Evolutionary conservation across 2,888 invertebrate genomes (phyloP).

Genomic region (Rapana venosa): DNA sequence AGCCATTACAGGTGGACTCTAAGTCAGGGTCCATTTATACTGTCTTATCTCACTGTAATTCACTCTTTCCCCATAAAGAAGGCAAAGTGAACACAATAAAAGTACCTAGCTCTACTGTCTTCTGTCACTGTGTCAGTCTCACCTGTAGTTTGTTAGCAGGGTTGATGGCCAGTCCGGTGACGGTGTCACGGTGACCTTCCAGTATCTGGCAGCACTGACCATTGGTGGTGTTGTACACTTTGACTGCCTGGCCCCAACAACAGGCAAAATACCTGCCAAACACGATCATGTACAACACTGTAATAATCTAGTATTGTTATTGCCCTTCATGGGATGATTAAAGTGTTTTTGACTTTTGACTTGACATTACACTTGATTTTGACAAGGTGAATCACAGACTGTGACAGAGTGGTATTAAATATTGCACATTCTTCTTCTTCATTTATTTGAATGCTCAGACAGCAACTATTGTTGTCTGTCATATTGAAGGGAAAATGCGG

Average conservation of each 20-base stretch:
- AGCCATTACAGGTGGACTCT: too few relatives aligned
- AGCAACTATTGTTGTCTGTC: not conserved
- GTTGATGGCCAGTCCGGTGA: conserved; percentile 69
- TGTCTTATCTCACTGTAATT: too few relatives aligned
- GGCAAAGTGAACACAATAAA: too few relatives aligned
- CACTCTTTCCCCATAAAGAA: too few relatives aligned
- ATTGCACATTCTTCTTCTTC: not conserved
- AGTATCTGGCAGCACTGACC: conserved; percentile 83
- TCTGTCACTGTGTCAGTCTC: not conserved
- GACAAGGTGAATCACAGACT: not conserved
- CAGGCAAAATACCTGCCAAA: conserved; percentile 82
- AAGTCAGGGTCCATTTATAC: too few relatives aligned
- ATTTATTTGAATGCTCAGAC: not conserved
- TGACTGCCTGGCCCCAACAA: conserved; percentile 82
- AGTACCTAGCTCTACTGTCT: too few relatives aligned
- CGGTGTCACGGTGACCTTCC: conserved; percentile 79
- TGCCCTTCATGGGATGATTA: too few relatives aligned
- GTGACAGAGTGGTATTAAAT: not conserved
- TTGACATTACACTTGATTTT: not conserved
- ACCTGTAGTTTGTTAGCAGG: conserved; percentile 74
- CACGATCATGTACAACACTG: not conserved
- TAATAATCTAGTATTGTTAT: too few relatives aligned
- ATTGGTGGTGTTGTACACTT: conserved; percentile 84
- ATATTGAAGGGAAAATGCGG: not conserved
- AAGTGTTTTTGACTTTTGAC: not conserved